phyloP scores from a whole-genome alignment of 2,888 invertebrate species.

The Dastarcus helophoroides region DNA sequence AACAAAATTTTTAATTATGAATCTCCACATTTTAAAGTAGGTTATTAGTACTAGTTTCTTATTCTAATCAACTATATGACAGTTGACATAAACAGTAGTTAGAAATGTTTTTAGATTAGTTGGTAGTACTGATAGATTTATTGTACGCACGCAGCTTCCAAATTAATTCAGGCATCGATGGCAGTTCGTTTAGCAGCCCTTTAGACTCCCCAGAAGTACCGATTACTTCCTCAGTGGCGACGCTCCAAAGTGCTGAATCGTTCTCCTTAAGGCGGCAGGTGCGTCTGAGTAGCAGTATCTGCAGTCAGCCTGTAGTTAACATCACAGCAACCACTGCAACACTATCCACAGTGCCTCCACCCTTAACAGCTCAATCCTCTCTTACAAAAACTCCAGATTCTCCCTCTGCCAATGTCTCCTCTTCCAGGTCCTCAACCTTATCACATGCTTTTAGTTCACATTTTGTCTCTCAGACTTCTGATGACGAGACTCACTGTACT shows the following conservation, averaged over 20 bases:
- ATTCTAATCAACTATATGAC: too few species aligned
- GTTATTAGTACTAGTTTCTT: too few species aligned
- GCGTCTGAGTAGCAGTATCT: slow-evolving; percentile 34
- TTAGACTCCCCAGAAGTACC: slow-evolving; percentile 69
- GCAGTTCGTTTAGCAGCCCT: slow-evolving; percentile 70
- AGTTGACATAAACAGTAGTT: background rate
- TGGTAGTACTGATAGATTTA: slow-evolving; percentile 24
- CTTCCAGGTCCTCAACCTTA: slow-evolving; percentile 25
- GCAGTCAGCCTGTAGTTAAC: slow-evolving; percentile 26
- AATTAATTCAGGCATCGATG: slow-evolving; percentile 68
- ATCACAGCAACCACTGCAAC: slow-evolving; percentile 15
- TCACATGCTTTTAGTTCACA: slow-evolving; percentile 32
- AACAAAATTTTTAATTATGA: too few species aligned
- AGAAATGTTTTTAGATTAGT: slow-evolving; percentile 21
- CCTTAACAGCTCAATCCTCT: slow-evolving; percentile 24
- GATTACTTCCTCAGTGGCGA: slow-evolving; percentile 53
- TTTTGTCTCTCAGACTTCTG: slow-evolving; percentile 29
- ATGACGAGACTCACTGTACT: slow-evolving; percentile 26
- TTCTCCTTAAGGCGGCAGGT: slow-evolving; percentile 40
- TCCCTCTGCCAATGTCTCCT: slow-evolving; percentile 52
- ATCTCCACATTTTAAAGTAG: too few species aligned
- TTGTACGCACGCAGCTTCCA: slow-evolving; percentile 53
- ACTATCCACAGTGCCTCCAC: slow-evolving; percentile 13
- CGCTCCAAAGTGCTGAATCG: slow-evolving; percentile 54
- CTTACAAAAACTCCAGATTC: slow-evolving; percentile 52